Evolutionary conservation across 2,113 vertebrate genomes (phyloP).

Genomic region (Centrocercus urophasianus): DNA sequence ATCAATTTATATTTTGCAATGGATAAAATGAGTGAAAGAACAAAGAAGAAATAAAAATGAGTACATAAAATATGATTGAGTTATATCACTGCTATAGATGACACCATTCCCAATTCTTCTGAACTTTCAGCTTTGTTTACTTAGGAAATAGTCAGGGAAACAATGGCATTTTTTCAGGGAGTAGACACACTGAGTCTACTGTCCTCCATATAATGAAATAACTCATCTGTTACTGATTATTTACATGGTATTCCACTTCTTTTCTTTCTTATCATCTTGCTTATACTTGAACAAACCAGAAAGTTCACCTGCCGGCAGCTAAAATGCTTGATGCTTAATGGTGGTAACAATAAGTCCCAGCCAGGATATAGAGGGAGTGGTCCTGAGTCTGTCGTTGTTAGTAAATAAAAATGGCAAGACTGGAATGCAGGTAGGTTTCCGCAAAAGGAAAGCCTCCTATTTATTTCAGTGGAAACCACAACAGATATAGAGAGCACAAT

Average conservation of each 20-base stretch:
- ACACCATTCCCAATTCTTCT: background rate
- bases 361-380: background rate
- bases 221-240: conserved; percentile 42
- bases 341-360: conserved; percentile 38
- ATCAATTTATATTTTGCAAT: background rate
- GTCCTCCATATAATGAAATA: background rate
- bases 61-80: background rate
- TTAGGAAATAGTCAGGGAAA: background rate
- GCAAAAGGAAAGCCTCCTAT: no score
- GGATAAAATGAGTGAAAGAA: background rate
- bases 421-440: background rate
- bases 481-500: no score
- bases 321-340: conserved; percentile 53
- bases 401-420: conserved; percentile 37
- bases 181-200: background rate
- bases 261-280: conserved; percentile 42
- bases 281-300: conserved; percentile 43
- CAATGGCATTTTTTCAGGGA: background rate
- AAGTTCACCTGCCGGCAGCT: conserved; percentile 54
- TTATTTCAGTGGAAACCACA: no score
- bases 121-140: conserved; percentile 42
- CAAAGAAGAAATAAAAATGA: conserved; percentile 1
- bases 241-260: conserved; percentile 21
- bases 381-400: conserved; percentile 20
- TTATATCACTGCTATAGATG: background rate